phyloP scores from a whole-genome alignment of 2,113 vertebrate genomes.

The Calidris pugnax region DNA sequence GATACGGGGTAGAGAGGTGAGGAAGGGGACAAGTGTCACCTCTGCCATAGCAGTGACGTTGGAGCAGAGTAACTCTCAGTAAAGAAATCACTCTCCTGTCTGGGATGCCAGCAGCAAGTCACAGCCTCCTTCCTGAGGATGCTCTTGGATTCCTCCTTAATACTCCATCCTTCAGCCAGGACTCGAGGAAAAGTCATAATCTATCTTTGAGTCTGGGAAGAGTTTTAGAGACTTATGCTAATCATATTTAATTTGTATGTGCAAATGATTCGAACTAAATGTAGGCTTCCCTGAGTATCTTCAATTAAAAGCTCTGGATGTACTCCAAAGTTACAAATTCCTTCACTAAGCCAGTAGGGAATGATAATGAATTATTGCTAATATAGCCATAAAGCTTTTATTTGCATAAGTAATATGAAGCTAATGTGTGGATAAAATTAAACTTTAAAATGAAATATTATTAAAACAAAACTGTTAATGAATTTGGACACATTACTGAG shows the following conservation, averaged over 20 bases:
- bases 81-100: neutral
- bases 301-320: slow-evolving; percentile 53
- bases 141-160: neutral
- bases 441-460: slow-evolving; percentile 68
- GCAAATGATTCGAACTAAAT: slow-evolving; percentile 27
- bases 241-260: slow-evolving; percentile 51
- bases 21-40: neutral
- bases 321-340: slow-evolving; percentile 56
- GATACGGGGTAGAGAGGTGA: neutral
- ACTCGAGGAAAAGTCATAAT: neutral
- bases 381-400: slow-evolving; percentile 60
- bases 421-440: slow-evolving; percentile 65
- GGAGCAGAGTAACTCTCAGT: neutral
- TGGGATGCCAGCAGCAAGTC: neutral
- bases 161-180: neutral
- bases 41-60: neutral
- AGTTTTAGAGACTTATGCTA: slow-evolving; percentile 42
- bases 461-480: slow-evolving; percentile 61
- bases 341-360: slow-evolving; percentile 51
- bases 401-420: slow-evolving; percentile 72
- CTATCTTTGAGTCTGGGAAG: neutral
- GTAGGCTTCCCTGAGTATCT: slow-evolving; percentile 44
- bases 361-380: slow-evolving; percentile 63
- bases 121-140: neutral
- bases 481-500: slow-evolving; percentile 51